Base-by-base conservation (phyloP, 2,888 invertebrate genomes). In the Dryadula phaetusa region DNA sequence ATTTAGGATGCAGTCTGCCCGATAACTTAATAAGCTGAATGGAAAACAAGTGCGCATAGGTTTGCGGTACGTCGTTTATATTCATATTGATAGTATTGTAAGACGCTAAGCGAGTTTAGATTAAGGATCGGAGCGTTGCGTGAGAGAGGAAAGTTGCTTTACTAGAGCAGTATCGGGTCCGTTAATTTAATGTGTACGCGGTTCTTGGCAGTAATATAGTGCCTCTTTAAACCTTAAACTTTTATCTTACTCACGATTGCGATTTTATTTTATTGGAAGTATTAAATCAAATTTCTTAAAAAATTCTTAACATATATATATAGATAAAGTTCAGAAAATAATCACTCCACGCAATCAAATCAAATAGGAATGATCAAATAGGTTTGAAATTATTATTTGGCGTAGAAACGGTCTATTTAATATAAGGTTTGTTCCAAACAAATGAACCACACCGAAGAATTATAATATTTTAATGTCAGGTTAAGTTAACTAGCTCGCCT, bases 1-100 rank as follows among this genome's bases (percentile, higher is more conserved):
- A 75, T 73, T 72, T 73, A 73, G 75, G 71, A 76, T 79, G 74
- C 77, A 74, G 74, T 69, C 66, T 68, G 62, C 56, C 69, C 66
- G 64, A 69, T 72, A 70, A 69, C 64, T 72, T 64, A 70, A 67
- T 70, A 66, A 67, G 67, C 60, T 22, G 22, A 66, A 37, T 58
- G 34, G 58, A 22, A 64, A 62, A 64, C 67, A 54, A 60, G 64
- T 47, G 25, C 62, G 53, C 37, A 62, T 70, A 44, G 53, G 65
- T 67, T 56, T 60, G 60, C 60, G 60, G 68, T 58, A 60, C 60
- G 32, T 18, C 62, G 65, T 52, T 52, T 68, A 46, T 56, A 64
- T 68, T 58, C 46, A 58, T 72, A 68, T 70, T 70, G 66, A 68
- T 72, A 66, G 68, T 47, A 68, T 56, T 65, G 72, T 70, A 69